These are phyloP conservation scores for Chondrilla cf. caribensis DNA, from an alignment of 37 sponge, comb jelly and placozoan species.

Conservation along the genomic window DNA sequence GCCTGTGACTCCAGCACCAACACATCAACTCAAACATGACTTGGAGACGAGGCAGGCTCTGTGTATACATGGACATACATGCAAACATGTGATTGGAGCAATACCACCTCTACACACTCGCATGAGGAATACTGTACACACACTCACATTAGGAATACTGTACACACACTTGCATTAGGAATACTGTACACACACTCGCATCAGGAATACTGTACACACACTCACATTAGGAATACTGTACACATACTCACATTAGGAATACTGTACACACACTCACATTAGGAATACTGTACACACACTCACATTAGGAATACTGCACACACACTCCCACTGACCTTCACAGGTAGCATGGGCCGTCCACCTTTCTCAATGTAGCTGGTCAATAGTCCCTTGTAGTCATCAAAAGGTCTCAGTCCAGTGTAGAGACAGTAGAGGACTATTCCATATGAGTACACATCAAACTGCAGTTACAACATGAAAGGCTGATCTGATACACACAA, in stretches of 20 bases:
- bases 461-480: no score
- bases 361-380: slow-evolving; percentile 36
- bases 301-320: not conserved
- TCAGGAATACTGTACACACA: not conserved
- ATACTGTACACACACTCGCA: not conserved
- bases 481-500: not conserved
- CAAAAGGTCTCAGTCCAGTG: slow-evolving; percentile 60
- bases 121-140: not conserved
- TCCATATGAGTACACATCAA: slow-evolving; percentile 79
- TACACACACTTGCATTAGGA: not conserved
- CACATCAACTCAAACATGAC: slow-evolving; percentile 80
- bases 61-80: not conserved
- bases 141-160: not conserved
- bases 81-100: not conserved
- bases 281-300: not conserved
- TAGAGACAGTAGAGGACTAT: slow-evolving; percentile 69
- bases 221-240: not conserved
- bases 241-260: not conserved
- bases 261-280: not conserved
- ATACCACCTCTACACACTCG: not conserved
- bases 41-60: slow-evolving; percentile 45
- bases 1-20: slow-evolving; percentile 83
- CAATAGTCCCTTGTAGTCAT: slow-evolving; percentile 20
- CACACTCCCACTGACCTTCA: slow-evolving; percentile 26
- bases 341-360: slow-evolving; percentile 51